Evolutionary conservation across 2,888 invertebrate species (phyloP).

Genomic region (Auanema sp.): DNA sequence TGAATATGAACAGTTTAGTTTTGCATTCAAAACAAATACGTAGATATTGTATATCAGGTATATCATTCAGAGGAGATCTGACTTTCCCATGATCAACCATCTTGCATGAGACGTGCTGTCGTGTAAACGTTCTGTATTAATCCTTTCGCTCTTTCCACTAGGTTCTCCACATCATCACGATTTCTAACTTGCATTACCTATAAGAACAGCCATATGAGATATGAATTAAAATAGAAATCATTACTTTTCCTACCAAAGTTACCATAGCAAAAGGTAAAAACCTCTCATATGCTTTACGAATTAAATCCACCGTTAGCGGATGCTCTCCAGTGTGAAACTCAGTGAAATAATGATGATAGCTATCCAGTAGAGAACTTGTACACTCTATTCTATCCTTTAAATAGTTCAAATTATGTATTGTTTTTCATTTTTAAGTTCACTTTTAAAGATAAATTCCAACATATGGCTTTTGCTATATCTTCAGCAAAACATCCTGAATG

Average conservation of each 20-base stretch:
- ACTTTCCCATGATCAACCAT: too few species aligned
- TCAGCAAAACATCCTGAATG: slow-evolving; percentile 61
- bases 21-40: too few species aligned
- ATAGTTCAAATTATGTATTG: slow-evolving; percentile 10
- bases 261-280: slow-evolving; percentile 46
- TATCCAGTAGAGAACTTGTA: slow-evolving; percentile 34
- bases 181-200: slow-evolving; percentile 32
- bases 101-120: slow-evolving; percentile 24
- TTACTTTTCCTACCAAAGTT: slow-evolving; percentile 38
- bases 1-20: too few species aligned
- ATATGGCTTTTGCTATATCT: slow-evolving; percentile 60
- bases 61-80: too few species aligned
- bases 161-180: slow-evolving; percentile 35
- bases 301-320: slow-evolving; percentile 33
- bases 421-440: slow-evolving; percentile 25
- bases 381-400: slow-evolving; percentile 32
- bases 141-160: slow-evolving; percentile 39
- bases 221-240: neutral
- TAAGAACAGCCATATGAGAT: too few species aligned
- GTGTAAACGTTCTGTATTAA: slow-evolving; percentile 41
- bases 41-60: too few species aligned
- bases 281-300: slow-evolving; percentile 35
- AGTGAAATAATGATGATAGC: slow-evolving; percentile 37
- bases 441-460: slow-evolving; percentile 52
- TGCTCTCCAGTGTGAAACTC: slow-evolving; percentile 28